Conservation (phyloP, 2,888 invertebrate genomes). For the Meteorus cinctellus region DNA sequence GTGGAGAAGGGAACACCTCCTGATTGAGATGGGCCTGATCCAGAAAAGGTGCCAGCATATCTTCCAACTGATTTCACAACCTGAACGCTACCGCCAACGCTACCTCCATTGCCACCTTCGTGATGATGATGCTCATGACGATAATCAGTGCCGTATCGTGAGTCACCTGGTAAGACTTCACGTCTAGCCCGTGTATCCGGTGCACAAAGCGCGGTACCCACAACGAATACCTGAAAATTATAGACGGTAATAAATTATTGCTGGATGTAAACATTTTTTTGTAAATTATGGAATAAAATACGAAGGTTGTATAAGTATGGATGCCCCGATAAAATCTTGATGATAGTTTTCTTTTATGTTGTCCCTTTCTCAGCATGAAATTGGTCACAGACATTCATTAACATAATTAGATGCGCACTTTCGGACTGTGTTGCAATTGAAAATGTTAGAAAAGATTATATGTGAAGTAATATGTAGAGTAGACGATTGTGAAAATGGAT, state of each 20-base stretch:
- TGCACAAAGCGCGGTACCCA: slow-evolving; percentile 59
- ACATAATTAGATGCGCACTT: not conserved
- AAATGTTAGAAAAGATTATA: not conserved
- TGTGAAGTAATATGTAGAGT: not conserved
- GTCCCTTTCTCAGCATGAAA: slow-evolving; percentile 12
- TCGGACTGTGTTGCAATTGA: not conserved
- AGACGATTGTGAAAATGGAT: not conserved
- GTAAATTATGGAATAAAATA: not conserved
- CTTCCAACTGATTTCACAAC: slow-evolving; percentile 44
- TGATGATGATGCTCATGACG: slow-evolving; percentile 64
- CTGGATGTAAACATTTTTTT: not conserved
- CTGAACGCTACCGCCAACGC: slow-evolving; percentile 49
- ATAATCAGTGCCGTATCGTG: slow-evolving; percentile 68
- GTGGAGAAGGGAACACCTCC: not conserved
- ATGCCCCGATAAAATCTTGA: not conserved
- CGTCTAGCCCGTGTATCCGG: slow-evolving; percentile 58
- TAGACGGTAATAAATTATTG: slow-evolving; percentile 18
- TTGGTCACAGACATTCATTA: not conserved
- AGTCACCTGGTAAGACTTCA: slow-evolving; percentile 66
- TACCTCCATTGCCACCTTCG: not conserved
- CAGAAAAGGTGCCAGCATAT: slow-evolving; percentile 45
- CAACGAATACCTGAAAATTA: slow-evolving; percentile 62
- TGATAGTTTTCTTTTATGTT: not conserved
- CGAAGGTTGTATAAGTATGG: not conserved
- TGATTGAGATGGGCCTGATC: slow-evolving; percentile 12